Conservation (phyloP, 2,797 vertebrate genomes). For the Smutsia gigantea region DNA sequence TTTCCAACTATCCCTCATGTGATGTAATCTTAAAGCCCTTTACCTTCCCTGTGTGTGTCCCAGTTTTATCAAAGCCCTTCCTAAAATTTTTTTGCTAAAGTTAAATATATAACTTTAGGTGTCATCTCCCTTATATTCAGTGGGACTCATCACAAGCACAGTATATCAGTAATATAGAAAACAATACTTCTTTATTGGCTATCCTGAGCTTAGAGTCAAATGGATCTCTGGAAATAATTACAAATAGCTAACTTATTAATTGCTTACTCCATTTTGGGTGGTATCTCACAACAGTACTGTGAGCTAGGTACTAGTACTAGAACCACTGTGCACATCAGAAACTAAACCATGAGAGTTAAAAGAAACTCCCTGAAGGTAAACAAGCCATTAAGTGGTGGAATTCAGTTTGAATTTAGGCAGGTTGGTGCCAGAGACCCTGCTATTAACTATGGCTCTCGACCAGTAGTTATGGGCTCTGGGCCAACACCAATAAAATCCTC, state of each 20-base stretch:
- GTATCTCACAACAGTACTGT: neutral
- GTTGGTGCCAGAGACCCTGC: neutral
- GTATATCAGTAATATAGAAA: neutral
- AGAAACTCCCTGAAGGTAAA: neutral
- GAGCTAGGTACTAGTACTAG: neutral
- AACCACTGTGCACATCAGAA: neutral
- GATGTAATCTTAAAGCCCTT: neutral
- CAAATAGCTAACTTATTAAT: neutral
- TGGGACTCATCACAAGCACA: neutral
- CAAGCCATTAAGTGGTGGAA: neutral
- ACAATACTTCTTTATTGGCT: neutral
- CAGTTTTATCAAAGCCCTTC: neutral
- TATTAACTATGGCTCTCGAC: neutral
- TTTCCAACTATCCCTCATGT: neutral
- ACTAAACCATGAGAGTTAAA: neutral
- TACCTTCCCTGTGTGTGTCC: neutral
- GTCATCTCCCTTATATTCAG: neutral
- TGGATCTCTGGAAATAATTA: neutral
- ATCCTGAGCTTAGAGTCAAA: neutral
- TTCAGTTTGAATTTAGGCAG: neutral
- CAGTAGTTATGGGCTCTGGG: rapidly evolving
- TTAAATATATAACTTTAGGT: neutral
- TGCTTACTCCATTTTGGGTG: neutral
- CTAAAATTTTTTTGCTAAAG: neutral
- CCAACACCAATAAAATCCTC: neutral